Percentiles rank a stretch among this genome's conserved stretches.
Evolutionary conservation across 2,888 invertebrate genomes (phyloP).

Genomic region (Euplagia quadripunctaria): DNA sequence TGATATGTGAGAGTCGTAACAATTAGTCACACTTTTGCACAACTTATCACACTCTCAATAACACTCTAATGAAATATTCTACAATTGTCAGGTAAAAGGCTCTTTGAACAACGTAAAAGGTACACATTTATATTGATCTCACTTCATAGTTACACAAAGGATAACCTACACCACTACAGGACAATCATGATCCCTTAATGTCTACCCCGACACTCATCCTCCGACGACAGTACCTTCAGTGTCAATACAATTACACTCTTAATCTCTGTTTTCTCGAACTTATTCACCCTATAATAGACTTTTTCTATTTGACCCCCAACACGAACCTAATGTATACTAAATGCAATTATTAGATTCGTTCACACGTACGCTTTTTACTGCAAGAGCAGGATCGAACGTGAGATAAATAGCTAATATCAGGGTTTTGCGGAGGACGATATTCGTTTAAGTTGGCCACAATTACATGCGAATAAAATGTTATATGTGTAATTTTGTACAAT

Average conservation of each 20-base stretch:
- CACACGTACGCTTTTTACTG: slow-evolving; percentile 54
- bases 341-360: slow-evolving; percentile 50
- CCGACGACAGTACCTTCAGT: neutral
- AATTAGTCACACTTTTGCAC: too few relatives aligned
- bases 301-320: slow-evolving; percentile 32
- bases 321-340: slow-evolving; percentile 38
- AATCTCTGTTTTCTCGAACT: slow-evolving; percentile 13
- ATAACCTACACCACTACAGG: neutral
- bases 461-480: slow-evolving; percentile 16
- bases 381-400: slow-evolving; percentile 51
- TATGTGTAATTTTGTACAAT: neutral
- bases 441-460: slow-evolving; percentile 41
- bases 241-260: slow-evolving; percentile 6
- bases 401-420: slow-evolving; percentile 51
- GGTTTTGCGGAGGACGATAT: slow-evolving; percentile 40
- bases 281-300: slow-evolving; percentile 21
- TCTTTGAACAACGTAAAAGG: too few relatives aligned
- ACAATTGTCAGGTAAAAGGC: too few relatives aligned
- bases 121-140: neutral
- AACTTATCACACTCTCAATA: too few relatives aligned
- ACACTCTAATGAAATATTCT: too few relatives aligned
- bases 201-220: neutral
- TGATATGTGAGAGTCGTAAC: too few relatives aligned
- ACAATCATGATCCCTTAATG: neutral
- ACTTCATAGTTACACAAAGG: neutral